Base-by-base conservation (phyloP, 2,797 vertebrate species). In the Lates japonicus region DNA sequence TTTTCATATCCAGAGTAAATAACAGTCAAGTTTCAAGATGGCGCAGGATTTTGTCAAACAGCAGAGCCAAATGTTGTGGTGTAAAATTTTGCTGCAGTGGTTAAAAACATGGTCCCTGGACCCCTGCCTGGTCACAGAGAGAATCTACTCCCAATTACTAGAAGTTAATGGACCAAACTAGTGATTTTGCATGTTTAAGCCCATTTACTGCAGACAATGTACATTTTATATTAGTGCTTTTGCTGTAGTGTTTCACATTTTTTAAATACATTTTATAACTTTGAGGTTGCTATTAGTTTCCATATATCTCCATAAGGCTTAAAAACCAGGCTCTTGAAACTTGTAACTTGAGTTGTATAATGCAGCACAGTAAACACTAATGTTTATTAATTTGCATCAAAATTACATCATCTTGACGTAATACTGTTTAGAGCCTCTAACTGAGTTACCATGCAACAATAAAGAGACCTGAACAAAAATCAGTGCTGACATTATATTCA, bases 1-100 rank as follows among this genome's bases (percentile, higher is more conserved):
- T 79, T 55, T 84, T 20, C 48, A 35, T 71, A 52, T 63, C 16
- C 19, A 57, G 29, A 35, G 42, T 64, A 65, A 80, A 76, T 70
- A 69, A 71, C 37, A 31, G 39, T 41, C 0, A 0, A 25, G 52
- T 70, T 69, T 76, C n/a, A 37, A 63, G 74, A 72, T 76, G 42
- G 29, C 35, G 54, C 39, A 42, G 59, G 25, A 17, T 59, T 80
- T 70, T 16, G 51, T 57, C 46, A 52, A 55, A 48, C 58, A 41
- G 29, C 52, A 58, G 22, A 72, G 49, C 10, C 20, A 33, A 61
- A 17, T 22, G 54, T 39, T 49, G 49, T 19, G 37, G 8, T n/a
- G 49, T 17, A 37, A 59, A 14, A 60, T 46, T n/a, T 41, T 29
- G 6, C 33, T 39, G 37, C 22, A 33, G 31, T 52, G 49, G 39